These are phyloP conservation scores for Porites lobata DNA, from an alignment of 92 coral and sea anemone genomes.

Conservation along the genomic window DNA sequence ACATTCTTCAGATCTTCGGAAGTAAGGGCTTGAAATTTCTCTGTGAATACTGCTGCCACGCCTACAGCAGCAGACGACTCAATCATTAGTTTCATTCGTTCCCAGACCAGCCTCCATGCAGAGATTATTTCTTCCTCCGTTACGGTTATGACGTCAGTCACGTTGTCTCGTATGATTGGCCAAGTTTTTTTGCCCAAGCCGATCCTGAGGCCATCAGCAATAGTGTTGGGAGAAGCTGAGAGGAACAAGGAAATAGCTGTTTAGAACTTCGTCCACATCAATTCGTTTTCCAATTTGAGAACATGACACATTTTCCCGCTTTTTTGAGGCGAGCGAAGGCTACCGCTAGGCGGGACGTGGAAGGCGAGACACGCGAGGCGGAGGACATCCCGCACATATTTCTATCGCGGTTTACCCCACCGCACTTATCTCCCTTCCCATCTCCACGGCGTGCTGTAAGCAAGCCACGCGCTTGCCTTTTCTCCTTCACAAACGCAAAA, in stretches of 20 bases:
- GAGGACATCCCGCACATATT: too few relatives aligned
- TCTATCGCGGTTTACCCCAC: too few relatives aligned
- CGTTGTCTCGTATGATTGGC: slow-evolving; percentile 93
- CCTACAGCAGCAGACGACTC: slow-evolving; percentile 99
- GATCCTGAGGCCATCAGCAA: slow-evolving; percentile 95
- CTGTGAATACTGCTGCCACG: slow-evolving; percentile 90
- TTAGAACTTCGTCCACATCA: too few relatives aligned
- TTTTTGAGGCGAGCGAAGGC: too few relatives aligned
- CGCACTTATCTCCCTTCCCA: too few relatives aligned
- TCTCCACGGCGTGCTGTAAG: too few relatives aligned
- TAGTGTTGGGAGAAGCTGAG: slow-evolving; percentile 92
- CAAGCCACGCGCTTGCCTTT: too few relatives aligned
- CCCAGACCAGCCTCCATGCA: slow-evolving; percentile 94
- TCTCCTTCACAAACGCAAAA: too few relatives aligned
- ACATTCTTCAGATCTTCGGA: slow-evolving; percentile 71
- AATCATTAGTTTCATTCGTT: slow-evolving; percentile 95
- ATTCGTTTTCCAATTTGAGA: neutral
- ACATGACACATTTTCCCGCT: too few relatives aligned
- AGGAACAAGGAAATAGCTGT: neutral
- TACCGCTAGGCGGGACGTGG: too few relatives aligned
- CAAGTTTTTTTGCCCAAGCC: slow-evolving; percentile 90
- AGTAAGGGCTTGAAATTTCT: slow-evolving; percentile 74
- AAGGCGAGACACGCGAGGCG: too few relatives aligned
- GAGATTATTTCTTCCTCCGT: slow-evolving; percentile 91
- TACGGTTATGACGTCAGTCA: slow-evolving; percentile 96